These are phyloP conservation scores for Orchesellides sinensis DNA, from an alignment of 2,888 invertebrate genomes.

Conservation along the genomic window DNA sequence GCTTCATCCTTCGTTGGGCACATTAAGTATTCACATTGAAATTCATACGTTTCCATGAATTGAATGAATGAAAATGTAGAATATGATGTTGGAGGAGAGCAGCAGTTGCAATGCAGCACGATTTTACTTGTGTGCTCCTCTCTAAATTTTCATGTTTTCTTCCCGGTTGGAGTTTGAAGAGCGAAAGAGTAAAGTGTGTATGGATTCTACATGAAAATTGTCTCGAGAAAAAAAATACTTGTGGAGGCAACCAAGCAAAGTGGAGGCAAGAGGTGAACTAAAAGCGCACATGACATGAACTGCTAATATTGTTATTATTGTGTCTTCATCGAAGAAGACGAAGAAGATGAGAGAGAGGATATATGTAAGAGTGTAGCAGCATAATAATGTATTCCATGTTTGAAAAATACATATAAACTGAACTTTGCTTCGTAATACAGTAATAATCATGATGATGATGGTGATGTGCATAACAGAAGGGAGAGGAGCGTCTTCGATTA, in stretches of 20 bases:
- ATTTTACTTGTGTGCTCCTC: too few species aligned
- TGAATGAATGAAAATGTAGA: conserved; percentile 2
- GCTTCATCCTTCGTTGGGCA: neutral
- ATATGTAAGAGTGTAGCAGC: too few species aligned
- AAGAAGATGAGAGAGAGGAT: neutral
- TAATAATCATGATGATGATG: neutral
- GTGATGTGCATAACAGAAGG: neutral
- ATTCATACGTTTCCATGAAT: neutral
- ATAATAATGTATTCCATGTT: too few species aligned
- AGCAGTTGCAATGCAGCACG: too few species aligned
- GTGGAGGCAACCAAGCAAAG: neutral
- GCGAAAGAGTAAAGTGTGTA: neutral
- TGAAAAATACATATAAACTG: too few species aligned
- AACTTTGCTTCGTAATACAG: too few species aligned
- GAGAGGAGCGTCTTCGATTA: neutral
- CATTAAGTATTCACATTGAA: conserved; percentile 1
- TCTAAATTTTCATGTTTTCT: too few species aligned
- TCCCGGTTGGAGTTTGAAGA: neutral
- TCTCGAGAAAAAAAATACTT: neutral
- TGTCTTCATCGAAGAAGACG: neutral
- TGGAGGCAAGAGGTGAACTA: neutral
- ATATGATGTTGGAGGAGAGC: neutral
- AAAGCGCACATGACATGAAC: neutral
- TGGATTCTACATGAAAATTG: neutral
- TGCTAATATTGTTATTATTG: conserved; percentile 5